Evolutionary conservation across 2,797 vertebrate genomes (phyloP).

Genomic region (Tokudaia muenninki): DNA sequence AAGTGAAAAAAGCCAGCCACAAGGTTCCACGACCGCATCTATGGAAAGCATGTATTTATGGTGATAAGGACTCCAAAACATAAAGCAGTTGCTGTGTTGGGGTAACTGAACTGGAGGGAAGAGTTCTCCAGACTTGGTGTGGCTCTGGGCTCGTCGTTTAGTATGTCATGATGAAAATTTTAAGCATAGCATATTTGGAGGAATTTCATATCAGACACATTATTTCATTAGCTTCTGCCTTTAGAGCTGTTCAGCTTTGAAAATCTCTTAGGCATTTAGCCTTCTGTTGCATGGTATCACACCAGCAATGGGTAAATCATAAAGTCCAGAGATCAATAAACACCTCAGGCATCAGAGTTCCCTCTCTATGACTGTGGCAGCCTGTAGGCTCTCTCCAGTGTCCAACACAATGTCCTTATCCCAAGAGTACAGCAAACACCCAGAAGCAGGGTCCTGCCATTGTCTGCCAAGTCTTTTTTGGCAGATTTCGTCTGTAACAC

Average conservation of each 20-base stretch:
- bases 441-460: neutral
- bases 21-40: neutral
- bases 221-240: neutral
- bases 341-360: neutral
- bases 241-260: neutral
- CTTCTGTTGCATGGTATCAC: neutral
- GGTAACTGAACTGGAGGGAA: neutral
- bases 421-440: neutral
- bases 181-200: conserved; percentile 22
- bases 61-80: neutral
- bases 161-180: neutral
- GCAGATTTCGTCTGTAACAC: neutral
- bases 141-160: neutral
- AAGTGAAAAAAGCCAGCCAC: conserved; percentile 5
- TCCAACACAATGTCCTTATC: neutral
- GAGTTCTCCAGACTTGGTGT: neutral
- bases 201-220: neutral
- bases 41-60: neutral
- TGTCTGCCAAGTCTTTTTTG: neutral
- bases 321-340: neutral
- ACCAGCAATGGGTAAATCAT: neutral
- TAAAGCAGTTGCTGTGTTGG: neutral
- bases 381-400: neutral
- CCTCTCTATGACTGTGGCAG: neutral
- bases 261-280: conserved; percentile 3